A percentile compares a stretch with the other conserved stretches of the same genome.
Evolutionary conservation across 92 coral and sea anemone genomes (phyloP).

Genomic region (Hydrozoanthus gracilis): DNA sequence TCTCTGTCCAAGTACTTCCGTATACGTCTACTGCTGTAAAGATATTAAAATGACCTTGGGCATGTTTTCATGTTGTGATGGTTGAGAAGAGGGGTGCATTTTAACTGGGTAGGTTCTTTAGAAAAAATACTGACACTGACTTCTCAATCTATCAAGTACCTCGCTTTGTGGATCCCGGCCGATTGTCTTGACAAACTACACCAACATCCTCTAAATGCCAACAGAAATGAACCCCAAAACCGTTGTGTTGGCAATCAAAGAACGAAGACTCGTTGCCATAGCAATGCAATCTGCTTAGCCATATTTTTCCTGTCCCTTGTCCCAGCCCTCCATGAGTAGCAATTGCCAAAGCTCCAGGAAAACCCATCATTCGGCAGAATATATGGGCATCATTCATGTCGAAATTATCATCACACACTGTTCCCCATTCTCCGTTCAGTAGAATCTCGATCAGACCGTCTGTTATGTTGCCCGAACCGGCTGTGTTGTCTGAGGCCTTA

Average conservation of each 20-base stretch:
- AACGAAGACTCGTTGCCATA: constrained; percentile 19
- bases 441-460: constrained; percentile 23
- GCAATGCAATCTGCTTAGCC: constrained; percentile 12
- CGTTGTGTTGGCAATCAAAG: background rate
- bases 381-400: constrained; percentile 14
- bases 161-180: background rate
- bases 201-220: constrained; percentile 15
- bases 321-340: background rate
- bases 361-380: constrained; percentile 15
- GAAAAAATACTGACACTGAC: no score
- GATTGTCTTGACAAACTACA: constrained; percentile 8
- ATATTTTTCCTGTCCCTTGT: constrained; percentile 14
- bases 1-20: background rate
- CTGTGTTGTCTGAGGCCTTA: background rate
- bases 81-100: no score
- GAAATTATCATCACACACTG: constrained; percentile 26
- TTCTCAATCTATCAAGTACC: background rate
- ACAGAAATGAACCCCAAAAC: background rate
- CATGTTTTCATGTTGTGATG: no score
- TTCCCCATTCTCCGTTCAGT: constrained; percentile 31
- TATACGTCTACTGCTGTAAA: background rate
- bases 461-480: background rate
- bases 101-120: no score
- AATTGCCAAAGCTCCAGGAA: background rate
- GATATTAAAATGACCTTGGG: no score